Evolutionary conservation across 2,797 vertebrate genomes (phyloP).

Genomic region (Anguilla obscura): DNA sequence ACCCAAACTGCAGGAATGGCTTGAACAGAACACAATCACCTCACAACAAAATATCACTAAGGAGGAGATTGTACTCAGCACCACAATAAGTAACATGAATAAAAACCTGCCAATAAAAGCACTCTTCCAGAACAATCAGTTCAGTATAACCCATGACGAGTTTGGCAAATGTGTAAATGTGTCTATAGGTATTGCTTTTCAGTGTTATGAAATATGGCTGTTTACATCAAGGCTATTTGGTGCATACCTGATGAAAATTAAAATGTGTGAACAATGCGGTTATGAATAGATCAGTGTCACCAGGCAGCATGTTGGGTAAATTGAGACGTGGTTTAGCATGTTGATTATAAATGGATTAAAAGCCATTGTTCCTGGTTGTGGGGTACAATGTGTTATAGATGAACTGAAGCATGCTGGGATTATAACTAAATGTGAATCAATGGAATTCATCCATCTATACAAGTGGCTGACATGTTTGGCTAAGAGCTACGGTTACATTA

Average conservation of each 20-base stretch:
- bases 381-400: not conserved
- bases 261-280: not conserved
- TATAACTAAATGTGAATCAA: not conserved
- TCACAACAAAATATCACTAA: not conserved
- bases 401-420: not conserved
- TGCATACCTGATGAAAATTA: not conserved
- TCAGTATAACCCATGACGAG: not conserved
- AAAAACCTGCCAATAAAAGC: not conserved
- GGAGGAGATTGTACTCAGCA: not conserved
- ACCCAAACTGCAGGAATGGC: not conserved
- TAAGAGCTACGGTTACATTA: not conserved
- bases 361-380: not conserved
- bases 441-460: not conserved
- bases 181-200: not conserved
- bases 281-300: not conserved
- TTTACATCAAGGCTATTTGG: not conserved
- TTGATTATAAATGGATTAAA: slow-evolving; percentile 8
- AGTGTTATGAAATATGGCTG: not conserved
- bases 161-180: not conserved
- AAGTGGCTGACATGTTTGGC: not conserved
- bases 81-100: not conserved
- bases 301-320: not conserved
- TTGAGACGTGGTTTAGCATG: not conserved
- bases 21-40: not conserved
- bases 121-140: not conserved